Conservation (phyloP, 2,113 vertebrate species). For the Pipa parva region DNA sequence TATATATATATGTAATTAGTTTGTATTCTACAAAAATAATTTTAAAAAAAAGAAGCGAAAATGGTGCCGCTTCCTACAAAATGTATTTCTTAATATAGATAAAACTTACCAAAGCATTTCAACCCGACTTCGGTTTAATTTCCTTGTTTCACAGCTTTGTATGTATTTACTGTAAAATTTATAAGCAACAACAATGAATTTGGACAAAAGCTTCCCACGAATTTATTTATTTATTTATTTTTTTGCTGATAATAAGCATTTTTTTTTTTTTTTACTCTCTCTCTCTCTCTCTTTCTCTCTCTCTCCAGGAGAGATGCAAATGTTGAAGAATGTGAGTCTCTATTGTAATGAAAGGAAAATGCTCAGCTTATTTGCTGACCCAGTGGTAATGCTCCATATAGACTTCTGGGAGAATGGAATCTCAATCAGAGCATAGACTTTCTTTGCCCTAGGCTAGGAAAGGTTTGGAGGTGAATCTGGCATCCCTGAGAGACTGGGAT, state of each 20-base stretch:
- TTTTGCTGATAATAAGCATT: conserved; percentile 37
- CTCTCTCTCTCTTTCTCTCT: no score
- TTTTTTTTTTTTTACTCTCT: no score
- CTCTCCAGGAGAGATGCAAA: conserved; percentile 32
- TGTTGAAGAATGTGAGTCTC: conserved; percentile 31
- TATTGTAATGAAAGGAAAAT: conserved; percentile 28
- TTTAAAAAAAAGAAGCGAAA: no score
- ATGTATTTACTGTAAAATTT: no score
- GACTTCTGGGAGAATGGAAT: conserved; percentile 38
- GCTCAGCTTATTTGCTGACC: conserved; percentile 41
- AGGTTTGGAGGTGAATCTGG: conserved; percentile 41
- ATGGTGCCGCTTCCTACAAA: no score
- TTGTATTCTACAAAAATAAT: no score
- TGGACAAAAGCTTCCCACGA: neutral
- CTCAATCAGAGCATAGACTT: conserved; percentile 41
- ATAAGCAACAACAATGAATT: neutral
- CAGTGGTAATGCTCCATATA: conserved; percentile 32
- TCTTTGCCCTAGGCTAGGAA: conserved; percentile 35
- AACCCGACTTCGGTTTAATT: no score
- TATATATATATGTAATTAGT: no score
- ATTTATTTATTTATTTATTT: neutral
- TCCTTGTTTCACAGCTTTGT: no score
- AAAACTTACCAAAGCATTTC: no score
- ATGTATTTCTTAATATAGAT: no score
- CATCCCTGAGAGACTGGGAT: conserved; percentile 21